phyloP scores from a whole-genome alignment of 2,797 vertebrate species.

The Schizothorax lantsangensis region DNA sequence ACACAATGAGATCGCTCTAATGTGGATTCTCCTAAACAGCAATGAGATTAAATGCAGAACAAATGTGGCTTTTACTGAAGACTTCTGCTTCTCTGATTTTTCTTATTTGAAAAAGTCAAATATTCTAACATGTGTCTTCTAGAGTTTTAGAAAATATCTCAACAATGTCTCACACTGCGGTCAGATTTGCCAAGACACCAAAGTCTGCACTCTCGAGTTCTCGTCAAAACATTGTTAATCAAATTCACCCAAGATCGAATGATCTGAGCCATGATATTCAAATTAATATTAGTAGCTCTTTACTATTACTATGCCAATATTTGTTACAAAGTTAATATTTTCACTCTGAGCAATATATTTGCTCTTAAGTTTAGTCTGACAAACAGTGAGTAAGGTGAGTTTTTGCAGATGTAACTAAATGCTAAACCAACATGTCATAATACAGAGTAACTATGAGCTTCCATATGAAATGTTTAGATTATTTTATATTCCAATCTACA shows the following conservation, averaged over 20 bases:
- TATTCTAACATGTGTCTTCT: background rate
- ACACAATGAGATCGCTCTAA: background rate
- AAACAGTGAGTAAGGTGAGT: background rate
- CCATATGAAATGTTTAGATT: background rate
- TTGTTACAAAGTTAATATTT: background rate
- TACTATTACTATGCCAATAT: background rate
- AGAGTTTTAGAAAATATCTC: background rate
- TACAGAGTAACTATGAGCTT: background rate
- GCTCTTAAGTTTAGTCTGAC: background rate
- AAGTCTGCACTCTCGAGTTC: background rate
- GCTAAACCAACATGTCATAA: background rate
- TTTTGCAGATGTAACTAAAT: background rate
- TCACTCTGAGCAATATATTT: background rate
- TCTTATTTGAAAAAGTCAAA: background rate
- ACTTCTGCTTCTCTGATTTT: background rate
- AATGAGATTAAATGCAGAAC: background rate
- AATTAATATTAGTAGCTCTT: background rate
- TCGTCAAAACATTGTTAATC: background rate
- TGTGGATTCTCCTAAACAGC: background rate
- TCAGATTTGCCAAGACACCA: constrained; percentile 12
- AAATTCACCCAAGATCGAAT: background rate
- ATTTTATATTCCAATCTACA: background rate
- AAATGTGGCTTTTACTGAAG: background rate
- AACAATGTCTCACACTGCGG: background rate
- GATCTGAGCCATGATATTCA: background rate